These are phyloP conservation scores for Sparidentex hasta DNA, from an alignment of 2,797 vertebrate species.

Conservation along the genomic window DNA sequence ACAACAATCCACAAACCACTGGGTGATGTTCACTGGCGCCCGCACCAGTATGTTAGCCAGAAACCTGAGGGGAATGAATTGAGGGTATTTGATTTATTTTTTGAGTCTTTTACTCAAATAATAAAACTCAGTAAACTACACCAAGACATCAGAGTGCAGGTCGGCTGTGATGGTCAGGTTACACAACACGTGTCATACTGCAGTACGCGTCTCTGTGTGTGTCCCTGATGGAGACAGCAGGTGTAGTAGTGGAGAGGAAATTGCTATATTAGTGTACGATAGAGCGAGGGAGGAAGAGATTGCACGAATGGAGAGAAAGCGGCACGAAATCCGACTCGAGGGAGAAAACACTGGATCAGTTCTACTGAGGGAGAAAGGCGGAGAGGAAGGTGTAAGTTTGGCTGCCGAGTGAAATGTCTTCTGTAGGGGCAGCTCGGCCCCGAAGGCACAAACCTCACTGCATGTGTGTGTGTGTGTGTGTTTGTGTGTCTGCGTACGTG, in stretches of 20 bases:
- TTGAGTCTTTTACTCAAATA: too few species aligned
- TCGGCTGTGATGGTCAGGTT: neutral
- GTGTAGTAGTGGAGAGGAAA: conserved; percentile 49
- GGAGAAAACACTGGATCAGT: conserved; percentile 54
- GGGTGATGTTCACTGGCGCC: too few species aligned
- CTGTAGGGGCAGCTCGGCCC: conserved; percentile 38
- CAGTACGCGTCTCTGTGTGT: neutral
- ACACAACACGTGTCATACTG: neutral
- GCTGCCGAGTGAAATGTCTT: conserved; percentile 59
- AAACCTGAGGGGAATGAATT: too few species aligned
- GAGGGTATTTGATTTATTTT: too few species aligned
- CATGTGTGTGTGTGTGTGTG: conserved; percentile 13
- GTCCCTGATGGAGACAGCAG: conserved; percentile 43
- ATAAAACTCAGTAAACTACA: neutral
- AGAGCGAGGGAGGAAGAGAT: conserved; percentile 36
- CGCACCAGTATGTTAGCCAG: too few species aligned
- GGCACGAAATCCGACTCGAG: conserved; percentile 34
- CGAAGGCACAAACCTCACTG: conserved; percentile 34
- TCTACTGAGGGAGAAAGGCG: conserved; percentile 35
- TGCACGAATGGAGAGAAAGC: conserved; percentile 24
- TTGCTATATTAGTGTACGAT: conserved; percentile 54
- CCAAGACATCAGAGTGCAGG: neutral
- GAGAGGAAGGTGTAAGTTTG: conserved; percentile 39
- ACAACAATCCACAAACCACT: too few species aligned
- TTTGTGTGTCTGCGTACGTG: neutral